Evolutionary conservation across 2,113 vertebrate species (phyloP).

Genomic region (Stigmatopora nigra): DNA sequence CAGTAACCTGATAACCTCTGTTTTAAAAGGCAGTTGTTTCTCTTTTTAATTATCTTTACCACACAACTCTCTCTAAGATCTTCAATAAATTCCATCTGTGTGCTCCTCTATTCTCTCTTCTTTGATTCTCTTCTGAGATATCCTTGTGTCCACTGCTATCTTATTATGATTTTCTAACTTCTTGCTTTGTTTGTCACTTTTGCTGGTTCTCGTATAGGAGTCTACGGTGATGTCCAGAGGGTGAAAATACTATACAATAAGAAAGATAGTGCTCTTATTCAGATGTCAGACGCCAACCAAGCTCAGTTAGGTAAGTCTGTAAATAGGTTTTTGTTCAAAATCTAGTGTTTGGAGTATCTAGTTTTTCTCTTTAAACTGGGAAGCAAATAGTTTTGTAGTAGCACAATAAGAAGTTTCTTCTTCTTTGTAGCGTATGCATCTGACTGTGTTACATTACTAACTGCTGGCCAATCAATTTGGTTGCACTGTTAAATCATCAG

Average conservation of each 20-base stretch:
- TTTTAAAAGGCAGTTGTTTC: slow-evolving; percentile 81
- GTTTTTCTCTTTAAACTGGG: background rate
- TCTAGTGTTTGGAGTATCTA: slow-evolving; percentile 36
- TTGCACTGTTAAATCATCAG: too few relatives aligned
- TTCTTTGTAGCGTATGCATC: too few relatives aligned
- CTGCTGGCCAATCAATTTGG: too few relatives aligned
- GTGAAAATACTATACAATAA: slow-evolving; percentile 99
- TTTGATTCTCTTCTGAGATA: slow-evolving; percentile 78
- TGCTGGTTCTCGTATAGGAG: slow-evolving; percentile 41
- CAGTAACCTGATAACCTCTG: slow-evolving; percentile 74
- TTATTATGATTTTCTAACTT: slow-evolving; percentile 13
- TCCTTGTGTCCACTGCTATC: slow-evolving; percentile 71
- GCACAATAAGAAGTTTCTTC: too few relatives aligned
- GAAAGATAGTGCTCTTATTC: slow-evolving; percentile 92
- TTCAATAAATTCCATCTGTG: slow-evolving; percentile 68
- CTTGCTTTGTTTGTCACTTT: slow-evolving; percentile 39
- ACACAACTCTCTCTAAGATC: slow-evolving; percentile 72
- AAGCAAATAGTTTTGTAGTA: too few relatives aligned
- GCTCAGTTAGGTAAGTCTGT: slow-evolving; percentile 78
- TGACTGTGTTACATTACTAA: too few relatives aligned
- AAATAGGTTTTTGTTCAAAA: background rate
- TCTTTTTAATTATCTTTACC: slow-evolving; percentile 75
- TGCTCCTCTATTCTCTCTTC: slow-evolving; percentile 73
- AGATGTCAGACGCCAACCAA: slow-evolving; percentile 93
- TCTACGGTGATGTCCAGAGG: slow-evolving; percentile 76